Conservation (phyloP, 53 echinoderm and acorn worm species). For the Hippasteria phrygiana region DNA sequence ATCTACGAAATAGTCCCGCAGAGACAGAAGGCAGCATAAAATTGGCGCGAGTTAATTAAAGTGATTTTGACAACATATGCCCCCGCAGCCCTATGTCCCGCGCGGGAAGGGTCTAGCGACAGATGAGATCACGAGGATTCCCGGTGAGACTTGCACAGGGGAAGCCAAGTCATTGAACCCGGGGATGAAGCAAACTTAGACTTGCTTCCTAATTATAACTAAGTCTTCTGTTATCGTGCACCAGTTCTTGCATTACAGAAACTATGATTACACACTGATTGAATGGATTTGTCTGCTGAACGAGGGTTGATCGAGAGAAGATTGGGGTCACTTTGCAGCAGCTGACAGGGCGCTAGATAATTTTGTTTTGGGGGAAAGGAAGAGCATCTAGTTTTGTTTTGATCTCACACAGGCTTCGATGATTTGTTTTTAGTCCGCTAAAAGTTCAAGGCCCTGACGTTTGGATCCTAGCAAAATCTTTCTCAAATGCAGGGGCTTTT, state of each 20-base stretch:
- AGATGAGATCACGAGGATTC: not conserved
- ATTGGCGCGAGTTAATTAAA: constrained; percentile 42
- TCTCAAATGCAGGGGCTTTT: too few species aligned
- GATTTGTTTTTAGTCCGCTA: too few species aligned
- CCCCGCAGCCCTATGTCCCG: not conserved
- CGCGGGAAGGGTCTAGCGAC: not conserved
- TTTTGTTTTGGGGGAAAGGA: not conserved
- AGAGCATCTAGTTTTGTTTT: not conserved
- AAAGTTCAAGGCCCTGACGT: too few species aligned
- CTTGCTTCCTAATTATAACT: not conserved
- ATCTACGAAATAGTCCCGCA: not conserved
- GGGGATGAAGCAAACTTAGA: not conserved
- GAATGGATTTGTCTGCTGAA: not conserved
- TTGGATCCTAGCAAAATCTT: too few species aligned
- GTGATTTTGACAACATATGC: constrained; percentile 47
- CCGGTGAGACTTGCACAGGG: not conserved
- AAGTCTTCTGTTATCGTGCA: constrained; percentile 9
- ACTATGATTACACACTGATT: not conserved
- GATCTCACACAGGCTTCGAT: not conserved
- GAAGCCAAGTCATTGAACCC: constrained; percentile 17
- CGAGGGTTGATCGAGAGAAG: not conserved
- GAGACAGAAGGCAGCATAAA: not conserved
- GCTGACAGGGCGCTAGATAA: not conserved
- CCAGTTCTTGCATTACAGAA: not conserved
- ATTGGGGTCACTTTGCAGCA: not conserved